Evolutionary conservation across 2,888 invertebrate species (phyloP).

Genomic region (Mechanitis mazaeus): DNA sequence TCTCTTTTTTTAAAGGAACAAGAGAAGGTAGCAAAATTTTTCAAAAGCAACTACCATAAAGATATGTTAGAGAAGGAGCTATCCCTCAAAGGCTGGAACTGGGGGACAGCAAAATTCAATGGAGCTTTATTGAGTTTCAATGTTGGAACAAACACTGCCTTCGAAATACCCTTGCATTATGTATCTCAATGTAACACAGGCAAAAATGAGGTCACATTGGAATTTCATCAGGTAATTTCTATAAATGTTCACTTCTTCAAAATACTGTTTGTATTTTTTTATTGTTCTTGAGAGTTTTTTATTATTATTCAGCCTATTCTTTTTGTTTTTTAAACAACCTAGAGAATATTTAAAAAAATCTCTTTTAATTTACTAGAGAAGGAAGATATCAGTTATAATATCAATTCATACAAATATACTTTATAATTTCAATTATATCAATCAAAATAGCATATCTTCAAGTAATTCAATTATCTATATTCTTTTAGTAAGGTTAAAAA

Average conservation of each 20-base stretch:
- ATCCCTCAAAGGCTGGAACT: slow-evolving; percentile 98
- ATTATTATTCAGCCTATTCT: too few species aligned
- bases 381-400: too few species aligned
- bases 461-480: too few species aligned
- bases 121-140: slow-evolving; percentile 92
- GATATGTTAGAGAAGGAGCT: slow-evolving; percentile 94
- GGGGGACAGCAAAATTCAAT: slow-evolving; percentile 96
- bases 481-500: too few species aligned
- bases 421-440: too few species aligned
- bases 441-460: too few species aligned
- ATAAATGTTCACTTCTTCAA: not conserved
- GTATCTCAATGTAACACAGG: slow-evolving; percentile 97
- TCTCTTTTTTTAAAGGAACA: slow-evolving; percentile 81
- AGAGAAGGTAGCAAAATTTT: slow-evolving; percentile 94
- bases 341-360: too few species aligned
- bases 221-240: slow-evolving; percentile 90
- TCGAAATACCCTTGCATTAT: slow-evolving; percentile 96
- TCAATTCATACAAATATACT: too few species aligned
- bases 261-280: not conserved
- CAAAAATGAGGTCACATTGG: slow-evolving; percentile 98
- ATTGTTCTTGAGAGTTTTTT: too few species aligned
- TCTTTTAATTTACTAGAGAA: too few species aligned
- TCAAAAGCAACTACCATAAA: slow-evolving; percentile 87
- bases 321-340: too few species aligned
- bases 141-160: slow-evolving; percentile 88